Conservation (phyloP, 1,140 invertebrate species). For the Proctacanthus coquilletti region DNA sequence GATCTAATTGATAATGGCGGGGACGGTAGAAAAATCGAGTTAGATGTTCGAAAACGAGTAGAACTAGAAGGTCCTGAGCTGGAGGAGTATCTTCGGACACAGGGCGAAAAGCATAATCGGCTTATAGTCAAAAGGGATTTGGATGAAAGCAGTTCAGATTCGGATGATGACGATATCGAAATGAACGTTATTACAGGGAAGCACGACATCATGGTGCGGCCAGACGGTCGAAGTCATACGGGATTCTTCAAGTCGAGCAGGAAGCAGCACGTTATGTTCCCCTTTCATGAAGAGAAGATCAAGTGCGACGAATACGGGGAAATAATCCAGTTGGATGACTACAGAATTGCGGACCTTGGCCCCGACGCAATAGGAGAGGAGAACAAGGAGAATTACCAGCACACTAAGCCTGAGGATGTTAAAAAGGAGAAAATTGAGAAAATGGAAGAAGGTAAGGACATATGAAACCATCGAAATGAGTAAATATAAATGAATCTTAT, state of each 20-base stretch:
- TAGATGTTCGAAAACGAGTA: slow-evolving; percentile 60
- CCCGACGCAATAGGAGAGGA: slow-evolving; percentile 42
- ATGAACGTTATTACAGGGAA: slow-evolving; percentile 60
- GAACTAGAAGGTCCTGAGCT: slow-evolving; percentile 82
- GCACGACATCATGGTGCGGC: slow-evolving; percentile 81
- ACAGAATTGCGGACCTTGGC: slow-evolving; percentile 53
- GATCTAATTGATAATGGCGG: slow-evolving; percentile 75
- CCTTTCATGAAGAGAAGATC: slow-evolving; percentile 79
- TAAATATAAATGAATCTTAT: too few relatives aligned
- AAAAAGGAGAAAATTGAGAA: slow-evolving; percentile 24
- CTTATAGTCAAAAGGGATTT: slow-evolving; percentile 24
- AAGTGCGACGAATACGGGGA: slow-evolving; percentile 93
- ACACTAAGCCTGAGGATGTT: slow-evolving; percentile 9
- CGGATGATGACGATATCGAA: slow-evolving; percentile 69
- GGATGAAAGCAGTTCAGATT: slow-evolving; percentile 27
- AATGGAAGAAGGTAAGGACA: slow-evolving; percentile 41
- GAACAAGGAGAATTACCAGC: slow-evolving; percentile 50
- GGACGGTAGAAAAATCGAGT: slow-evolving; percentile 48
- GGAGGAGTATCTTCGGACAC: slow-evolving; percentile 69
- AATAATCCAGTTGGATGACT: slow-evolving; percentile 82
- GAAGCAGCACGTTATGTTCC: slow-evolving; percentile 93
- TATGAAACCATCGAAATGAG: slow-evolving; percentile 20
- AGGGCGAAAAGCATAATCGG: slow-evolving; percentile 37
- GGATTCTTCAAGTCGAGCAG: slow-evolving; percentile 87
- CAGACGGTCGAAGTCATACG: slow-evolving; percentile 47